phyloP scores from a whole-genome alignment of 2,888 invertebrate species.

The Cerastis rubricosa region DNA sequence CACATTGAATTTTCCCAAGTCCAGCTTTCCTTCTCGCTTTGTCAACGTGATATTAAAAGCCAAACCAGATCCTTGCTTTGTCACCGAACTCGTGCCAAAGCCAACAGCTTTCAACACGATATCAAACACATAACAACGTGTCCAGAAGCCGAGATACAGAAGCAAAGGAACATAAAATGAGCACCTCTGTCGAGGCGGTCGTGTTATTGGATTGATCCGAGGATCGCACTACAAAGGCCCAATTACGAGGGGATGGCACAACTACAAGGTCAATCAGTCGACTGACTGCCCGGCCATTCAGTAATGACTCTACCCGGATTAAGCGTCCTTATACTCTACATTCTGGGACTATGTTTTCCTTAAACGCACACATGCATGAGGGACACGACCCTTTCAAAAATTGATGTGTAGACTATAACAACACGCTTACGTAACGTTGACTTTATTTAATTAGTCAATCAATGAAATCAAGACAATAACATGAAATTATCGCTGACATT shows the following conservation, averaged over 20 bases:
- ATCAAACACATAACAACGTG: slow-evolving; percentile 52
- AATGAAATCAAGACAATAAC: slow-evolving; percentile 30
- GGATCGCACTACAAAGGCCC: slow-evolving; percentile 84
- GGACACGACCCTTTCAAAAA: slow-evolving; percentile 13
- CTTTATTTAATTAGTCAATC: neutral
- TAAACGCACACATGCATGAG: slow-evolving; percentile 32
- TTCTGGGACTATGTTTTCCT: slow-evolving; percentile 53
- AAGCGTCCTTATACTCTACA: slow-evolving; percentile 53
- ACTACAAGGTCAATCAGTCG: slow-evolving; percentile 82
- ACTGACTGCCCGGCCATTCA: slow-evolving; percentile 61
- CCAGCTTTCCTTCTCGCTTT: neutral
- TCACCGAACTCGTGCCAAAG: slow-evolving; percentile 30
- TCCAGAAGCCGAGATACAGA: slow-evolving; percentile 65
- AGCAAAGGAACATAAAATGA: slow-evolving; percentile 75
- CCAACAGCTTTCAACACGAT: slow-evolving; percentile 17
- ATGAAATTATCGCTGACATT: slow-evolving; percentile 23
- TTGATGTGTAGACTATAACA: neutral
- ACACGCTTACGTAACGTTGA: slow-evolving; percentile 10
- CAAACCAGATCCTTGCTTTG: slow-evolving; percentile 34
- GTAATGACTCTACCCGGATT: slow-evolving; percentile 70
- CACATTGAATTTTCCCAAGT: neutral
- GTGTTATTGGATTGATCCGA: slow-evolving; percentile 84
- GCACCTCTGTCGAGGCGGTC: slow-evolving; percentile 71
- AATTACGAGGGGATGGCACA: slow-evolving; percentile 83
- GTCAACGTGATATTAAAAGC: slow-evolving; percentile 10